Conservation (phyloP, 23 tunicate species). For the Halocynthia aurantium region DNA sequence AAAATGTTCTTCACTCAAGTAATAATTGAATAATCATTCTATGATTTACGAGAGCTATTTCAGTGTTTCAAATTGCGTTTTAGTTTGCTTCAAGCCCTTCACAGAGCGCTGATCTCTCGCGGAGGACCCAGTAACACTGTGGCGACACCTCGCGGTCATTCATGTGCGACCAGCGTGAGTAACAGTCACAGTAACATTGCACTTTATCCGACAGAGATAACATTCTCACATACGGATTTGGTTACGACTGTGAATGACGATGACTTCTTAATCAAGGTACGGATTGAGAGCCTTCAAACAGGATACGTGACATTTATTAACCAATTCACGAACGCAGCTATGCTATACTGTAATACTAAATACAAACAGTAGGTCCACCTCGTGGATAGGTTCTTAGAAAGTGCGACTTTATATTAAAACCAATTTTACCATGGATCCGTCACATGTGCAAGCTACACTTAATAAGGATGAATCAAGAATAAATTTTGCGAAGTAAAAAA, state of each 20-base stretch:
- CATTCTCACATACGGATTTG: slow-evolving; percentile 59
- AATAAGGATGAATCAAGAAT: too few species aligned
- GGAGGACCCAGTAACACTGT: slow-evolving; percentile 17
- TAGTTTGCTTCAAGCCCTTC: slow-evolving; percentile 61
- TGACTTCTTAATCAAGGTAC: slow-evolving; percentile 55
- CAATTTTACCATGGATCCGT: too few species aligned
- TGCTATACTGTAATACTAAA: too few species aligned
- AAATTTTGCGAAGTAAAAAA: too few species aligned
- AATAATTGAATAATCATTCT: background rate
- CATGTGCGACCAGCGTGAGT: slow-evolving; percentile 10
- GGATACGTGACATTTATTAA: too few species aligned
- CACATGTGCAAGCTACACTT: too few species aligned
- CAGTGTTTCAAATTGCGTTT: background rate
- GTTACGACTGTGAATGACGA: slow-evolving; percentile 76
- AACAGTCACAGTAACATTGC: slow-evolving; percentile 57
- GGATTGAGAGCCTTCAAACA: background rate
- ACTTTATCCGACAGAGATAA: slow-evolving; percentile 62
- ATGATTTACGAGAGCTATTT: too few species aligned
- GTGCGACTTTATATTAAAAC: too few species aligned
- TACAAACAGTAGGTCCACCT: too few species aligned
- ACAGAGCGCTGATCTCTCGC: slow-evolving; percentile 57
- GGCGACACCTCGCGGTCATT: slow-evolving; percentile 48
- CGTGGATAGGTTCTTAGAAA: too few species aligned
- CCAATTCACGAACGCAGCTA: too few species aligned
- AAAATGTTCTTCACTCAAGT: slow-evolving; percentile 59